Percentiles rank a stretch among this genome's conserved stretches.
phyloP scores from a whole-genome alignment of 2,797 vertebrate genomes.

The Gymnoscopelus microlampas region DNA sequence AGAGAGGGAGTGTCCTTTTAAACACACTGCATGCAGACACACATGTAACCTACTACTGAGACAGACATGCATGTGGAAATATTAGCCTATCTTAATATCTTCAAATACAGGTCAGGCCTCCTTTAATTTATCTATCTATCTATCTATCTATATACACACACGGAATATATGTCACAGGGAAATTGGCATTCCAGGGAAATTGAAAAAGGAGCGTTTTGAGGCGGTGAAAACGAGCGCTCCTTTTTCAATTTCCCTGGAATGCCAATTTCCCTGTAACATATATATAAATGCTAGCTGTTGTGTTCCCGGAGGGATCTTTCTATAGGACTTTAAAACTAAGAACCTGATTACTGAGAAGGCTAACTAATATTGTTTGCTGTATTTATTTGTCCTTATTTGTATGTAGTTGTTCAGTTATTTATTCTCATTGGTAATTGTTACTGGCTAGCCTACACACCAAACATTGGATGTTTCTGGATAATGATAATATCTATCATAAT shows the following conservation, averaged over 20 bases:
- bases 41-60: conserved; percentile 33
- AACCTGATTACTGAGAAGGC: no score
- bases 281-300: background rate
- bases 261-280: no score
- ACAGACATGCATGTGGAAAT: conserved; percentile 43
- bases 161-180: background rate
- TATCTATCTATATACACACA: no score
- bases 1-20: conserved; percentile 81
- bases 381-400: no score
- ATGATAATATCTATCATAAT: background rate
- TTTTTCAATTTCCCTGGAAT: no score
- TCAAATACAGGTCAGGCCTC: conserved; percentile 8
- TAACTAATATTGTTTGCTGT: no score
- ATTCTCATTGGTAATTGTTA: no score
- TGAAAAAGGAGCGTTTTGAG: no score
- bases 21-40: conserved; percentile 68
- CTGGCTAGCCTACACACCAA: no score
- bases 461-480: background rate
- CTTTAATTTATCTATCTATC: no score
- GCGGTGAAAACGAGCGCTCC: no score
- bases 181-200: no score
- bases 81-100: conserved; percentile 1
- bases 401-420: background rate
- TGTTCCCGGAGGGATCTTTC: background rate
- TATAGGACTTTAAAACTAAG: background rate